Percentiles rank a stretch among this genome's conserved stretches.
Conservation (phyloP, 2,113 vertebrate species). For the Stomatorhinus ivindoensis region DNA sequence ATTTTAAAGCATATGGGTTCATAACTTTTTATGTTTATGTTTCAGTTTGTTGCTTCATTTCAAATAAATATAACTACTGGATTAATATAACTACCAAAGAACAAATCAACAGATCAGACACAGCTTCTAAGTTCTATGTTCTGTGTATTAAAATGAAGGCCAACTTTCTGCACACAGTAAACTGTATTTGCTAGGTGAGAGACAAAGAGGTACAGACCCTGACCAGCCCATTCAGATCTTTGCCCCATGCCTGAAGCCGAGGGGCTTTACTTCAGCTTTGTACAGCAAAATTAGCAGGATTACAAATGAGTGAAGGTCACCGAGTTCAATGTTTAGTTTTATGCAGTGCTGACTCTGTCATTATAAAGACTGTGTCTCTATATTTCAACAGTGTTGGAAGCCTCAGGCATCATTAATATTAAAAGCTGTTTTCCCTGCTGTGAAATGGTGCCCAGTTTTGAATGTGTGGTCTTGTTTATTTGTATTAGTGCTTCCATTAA, state of each 20-base stretch:
- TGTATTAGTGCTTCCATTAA: background rate
- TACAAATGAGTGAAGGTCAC: background rate
- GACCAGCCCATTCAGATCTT: background rate
- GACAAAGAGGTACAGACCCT: background rate
- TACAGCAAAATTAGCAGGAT: background rate
- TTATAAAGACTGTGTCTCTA: background rate
- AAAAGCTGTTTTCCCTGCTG: background rate
- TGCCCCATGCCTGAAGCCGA: background rate
- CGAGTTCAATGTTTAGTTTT: background rate
- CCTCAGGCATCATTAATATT: background rate
- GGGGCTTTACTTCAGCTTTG: background rate
- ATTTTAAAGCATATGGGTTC: background rate
- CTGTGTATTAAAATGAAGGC: background rate
- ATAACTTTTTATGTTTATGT: background rate
- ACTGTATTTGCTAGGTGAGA: background rate
- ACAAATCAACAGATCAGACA: background rate
- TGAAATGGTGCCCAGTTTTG: background rate
- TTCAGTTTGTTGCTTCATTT: background rate
- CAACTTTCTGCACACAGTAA: background rate
- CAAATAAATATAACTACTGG: too few relatives aligned
- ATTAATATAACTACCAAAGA: background rate
- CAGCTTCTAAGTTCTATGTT: background rate
- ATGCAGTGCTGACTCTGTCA: background rate
- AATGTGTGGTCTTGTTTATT: background rate
- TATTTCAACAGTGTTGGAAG: background rate